phyloP scores from a whole-genome alignment of 1,140 invertebrate species.

The Rhynchophorus ferrugineus region DNA sequence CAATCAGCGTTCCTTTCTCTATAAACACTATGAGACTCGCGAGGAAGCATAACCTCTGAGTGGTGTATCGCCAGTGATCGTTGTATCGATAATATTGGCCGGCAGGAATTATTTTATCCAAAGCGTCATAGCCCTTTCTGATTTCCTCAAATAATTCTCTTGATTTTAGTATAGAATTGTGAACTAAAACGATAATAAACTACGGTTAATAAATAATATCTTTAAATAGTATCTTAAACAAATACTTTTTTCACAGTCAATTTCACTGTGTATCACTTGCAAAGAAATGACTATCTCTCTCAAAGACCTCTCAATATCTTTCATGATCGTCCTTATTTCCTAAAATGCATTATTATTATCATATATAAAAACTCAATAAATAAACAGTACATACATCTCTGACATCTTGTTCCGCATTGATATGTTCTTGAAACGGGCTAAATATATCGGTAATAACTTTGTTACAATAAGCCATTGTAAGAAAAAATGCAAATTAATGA shows the following conservation, averaged over 20 bases:
- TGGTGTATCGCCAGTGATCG: constrained; percentile 79
- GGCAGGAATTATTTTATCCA: constrained; percentile 52
- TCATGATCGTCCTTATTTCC: constrained; percentile 60
- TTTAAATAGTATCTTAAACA: neutral
- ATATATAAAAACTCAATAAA: constrained; percentile 7
- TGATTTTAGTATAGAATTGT: constrained; percentile 49
- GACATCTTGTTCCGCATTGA: constrained; percentile 55
- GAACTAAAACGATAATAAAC: constrained; percentile 42
- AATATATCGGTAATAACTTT: constrained; percentile 45
- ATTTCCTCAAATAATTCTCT: constrained; percentile 51
- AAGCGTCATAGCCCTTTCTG: constrained; percentile 47
- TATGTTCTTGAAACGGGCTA: constrained; percentile 54
- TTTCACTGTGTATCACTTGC: constrained; percentile 64
- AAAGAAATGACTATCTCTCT: constrained; percentile 60
- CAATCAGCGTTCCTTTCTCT: constrained; percentile 64
- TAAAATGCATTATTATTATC: constrained; percentile 35
- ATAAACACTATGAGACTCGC: constrained; percentile 73
- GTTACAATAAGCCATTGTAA: constrained; percentile 7
- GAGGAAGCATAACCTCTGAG: constrained; percentile 70
- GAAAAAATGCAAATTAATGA: neutral
- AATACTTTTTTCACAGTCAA: constrained; percentile 48
- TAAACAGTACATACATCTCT: constrained; percentile 46
- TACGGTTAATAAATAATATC: neutral
- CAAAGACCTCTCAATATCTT: constrained; percentile 59
- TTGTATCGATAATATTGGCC: constrained; percentile 75